phyloP scores from a whole-genome alignment of 2,113 vertebrate species.

The Lipophrys pholis region DNA sequence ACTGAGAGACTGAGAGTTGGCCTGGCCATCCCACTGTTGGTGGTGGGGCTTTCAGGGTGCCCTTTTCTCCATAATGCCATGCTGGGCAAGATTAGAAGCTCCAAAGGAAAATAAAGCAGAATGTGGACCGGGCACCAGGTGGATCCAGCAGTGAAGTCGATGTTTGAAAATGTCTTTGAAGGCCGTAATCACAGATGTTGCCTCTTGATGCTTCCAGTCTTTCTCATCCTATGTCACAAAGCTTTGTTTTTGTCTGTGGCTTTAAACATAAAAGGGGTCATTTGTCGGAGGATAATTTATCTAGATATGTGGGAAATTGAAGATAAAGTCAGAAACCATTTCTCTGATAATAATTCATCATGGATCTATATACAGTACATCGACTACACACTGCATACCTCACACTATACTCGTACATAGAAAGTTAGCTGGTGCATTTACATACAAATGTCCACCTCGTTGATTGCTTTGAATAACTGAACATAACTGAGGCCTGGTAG shows the following conservation, averaged over 20 bases:
- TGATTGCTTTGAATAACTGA: too few species aligned
- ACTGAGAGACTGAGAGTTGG: constrained; percentile 33
- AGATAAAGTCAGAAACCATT: neutral
- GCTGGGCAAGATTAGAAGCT: constrained; percentile 64
- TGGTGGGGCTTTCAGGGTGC: constrained; percentile 52
- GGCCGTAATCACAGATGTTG: constrained; percentile 49
- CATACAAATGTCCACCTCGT: too few species aligned
- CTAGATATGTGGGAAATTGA: constrained; percentile 1
- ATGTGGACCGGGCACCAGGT: constrained; percentile 51
- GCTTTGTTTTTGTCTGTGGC: constrained; percentile 16
- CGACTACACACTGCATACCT: too few species aligned
- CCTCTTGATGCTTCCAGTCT: constrained; percentile 50
- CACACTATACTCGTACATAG: too few species aligned
- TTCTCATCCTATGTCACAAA: constrained; percentile 35
- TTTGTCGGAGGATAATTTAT: constrained; percentile 16
- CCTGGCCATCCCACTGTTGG: constrained; percentile 37
- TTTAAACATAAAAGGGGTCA: constrained; percentile 5
- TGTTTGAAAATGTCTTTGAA: constrained; percentile 67
- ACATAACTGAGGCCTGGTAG: too few species aligned
- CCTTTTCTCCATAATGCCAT: constrained; percentile 57
- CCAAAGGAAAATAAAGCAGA: constrained; percentile 66
- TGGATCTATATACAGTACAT: too few species aligned
- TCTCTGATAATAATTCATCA: too few species aligned
- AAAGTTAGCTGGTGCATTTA: too few species aligned
- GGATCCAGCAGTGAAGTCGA: constrained; percentile 59